phyloP scores from a whole-genome alignment of 2,797 vertebrate genomes.

The Hafferia zeledoni region DNA sequence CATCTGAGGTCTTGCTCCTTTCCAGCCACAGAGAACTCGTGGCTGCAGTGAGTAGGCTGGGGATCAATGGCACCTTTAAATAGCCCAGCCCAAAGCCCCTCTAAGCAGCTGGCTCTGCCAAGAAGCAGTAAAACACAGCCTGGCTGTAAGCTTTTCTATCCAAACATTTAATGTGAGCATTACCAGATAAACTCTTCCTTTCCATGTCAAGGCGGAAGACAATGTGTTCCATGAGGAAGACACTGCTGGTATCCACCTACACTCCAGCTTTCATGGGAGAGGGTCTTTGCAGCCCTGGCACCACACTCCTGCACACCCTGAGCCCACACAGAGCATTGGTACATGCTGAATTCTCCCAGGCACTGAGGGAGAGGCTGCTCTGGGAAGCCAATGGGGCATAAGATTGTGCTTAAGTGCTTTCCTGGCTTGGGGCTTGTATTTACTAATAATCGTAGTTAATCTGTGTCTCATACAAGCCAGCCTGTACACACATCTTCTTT shows the following conservation, averaged over 20 bases:
- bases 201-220: accelerated
- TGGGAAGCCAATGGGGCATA: not conserved
- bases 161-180: not conserved
- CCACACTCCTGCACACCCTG: accelerated
- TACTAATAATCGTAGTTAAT: not conserved
- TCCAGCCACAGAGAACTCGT: accelerated
- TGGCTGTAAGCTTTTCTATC: not conserved
- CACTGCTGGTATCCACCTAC: accelerated
- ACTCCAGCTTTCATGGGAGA: accelerated
- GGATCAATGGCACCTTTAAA: constrained; percentile 20
- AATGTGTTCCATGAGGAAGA: not conserved
- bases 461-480: not conserved
- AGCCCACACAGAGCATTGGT: not conserved
- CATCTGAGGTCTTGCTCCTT: not conserved
- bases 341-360: not conserved
- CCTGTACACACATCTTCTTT: not conserved
- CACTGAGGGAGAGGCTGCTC: not conserved
- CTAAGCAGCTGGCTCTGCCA: constrained; percentile 9
- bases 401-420: not conserved
- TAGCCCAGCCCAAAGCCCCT: constrained; percentile 16
- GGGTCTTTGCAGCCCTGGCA: not conserved
- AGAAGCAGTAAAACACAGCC: not conserved
- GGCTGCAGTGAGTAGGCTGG: not conserved
- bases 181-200: not conserved
- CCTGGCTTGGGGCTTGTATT: not conserved